Percentiles rank a stretch among this genome's conserved stretches.
These are phyloP conservation scores for Idaea dimidiata DNA, from an alignment of 2,888 invertebrate genomes.

Conservation along the genomic window DNA sequence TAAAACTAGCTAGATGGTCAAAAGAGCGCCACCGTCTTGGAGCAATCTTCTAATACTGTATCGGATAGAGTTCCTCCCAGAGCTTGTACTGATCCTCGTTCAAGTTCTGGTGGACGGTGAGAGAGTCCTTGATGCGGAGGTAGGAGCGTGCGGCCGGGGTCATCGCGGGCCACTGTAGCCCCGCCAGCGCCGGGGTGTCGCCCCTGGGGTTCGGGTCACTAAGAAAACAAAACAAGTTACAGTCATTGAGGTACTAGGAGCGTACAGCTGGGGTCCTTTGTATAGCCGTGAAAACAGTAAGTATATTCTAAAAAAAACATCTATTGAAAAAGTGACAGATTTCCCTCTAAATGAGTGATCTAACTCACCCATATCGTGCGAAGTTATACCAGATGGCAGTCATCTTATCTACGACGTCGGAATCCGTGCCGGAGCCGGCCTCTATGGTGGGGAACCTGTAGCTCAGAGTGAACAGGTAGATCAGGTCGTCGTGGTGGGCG, in stretches of 20 bases:
- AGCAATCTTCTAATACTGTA: slow-evolving; percentile 32
- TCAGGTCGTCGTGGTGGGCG: slow-evolving; percentile 69
- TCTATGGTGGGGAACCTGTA: slow-evolving; percentile 57
- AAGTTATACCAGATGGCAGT: slow-evolving; percentile 71
- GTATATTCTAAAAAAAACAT: no score
- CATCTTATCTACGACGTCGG: slow-evolving; percentile 59
- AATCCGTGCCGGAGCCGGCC: slow-evolving; percentile 47
- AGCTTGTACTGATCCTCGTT: slow-evolving; percentile 47
- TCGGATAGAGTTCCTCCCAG: slow-evolving; percentile 60
- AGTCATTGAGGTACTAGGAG: no score
- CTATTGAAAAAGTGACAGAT: no score
- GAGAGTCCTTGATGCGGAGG: slow-evolving; percentile 39
- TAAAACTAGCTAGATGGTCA: background rate
- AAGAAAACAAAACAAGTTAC: slow-evolving; percentile 3
- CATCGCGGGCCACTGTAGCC: slow-evolving; percentile 49
- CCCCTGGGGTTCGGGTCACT: slow-evolving; percentile 52
- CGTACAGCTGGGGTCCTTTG: no score
- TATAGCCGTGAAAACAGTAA: no score
- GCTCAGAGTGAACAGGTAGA: slow-evolving; percentile 69
- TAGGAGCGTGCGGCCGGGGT: slow-evolving; percentile 41
- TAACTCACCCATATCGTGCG: slow-evolving; percentile 63
- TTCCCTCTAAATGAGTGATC: no score
- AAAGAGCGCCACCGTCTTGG: background rate
- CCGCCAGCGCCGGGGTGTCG: slow-evolving; percentile 37
- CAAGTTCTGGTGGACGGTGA: slow-evolving; percentile 43